Evolutionary conservation across 1,140 invertebrate genomes (phyloP), one percentile per base, ranked within the genome.

Genomic region (Ostrea edulis): DNA sequence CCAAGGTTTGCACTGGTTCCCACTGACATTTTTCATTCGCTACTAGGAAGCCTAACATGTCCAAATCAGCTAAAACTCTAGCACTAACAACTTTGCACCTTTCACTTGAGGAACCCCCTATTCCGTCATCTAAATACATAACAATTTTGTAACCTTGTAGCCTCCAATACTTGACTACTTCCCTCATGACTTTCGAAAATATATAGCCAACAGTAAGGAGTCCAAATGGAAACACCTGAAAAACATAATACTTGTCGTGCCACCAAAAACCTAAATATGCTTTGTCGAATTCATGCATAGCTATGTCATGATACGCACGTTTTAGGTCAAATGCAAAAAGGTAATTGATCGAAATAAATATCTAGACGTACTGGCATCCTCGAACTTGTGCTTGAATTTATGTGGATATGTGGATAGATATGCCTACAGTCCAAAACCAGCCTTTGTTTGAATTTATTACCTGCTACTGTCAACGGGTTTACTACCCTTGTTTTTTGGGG

Each of bases 101-200:
- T 87, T 0, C 5, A 51, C 7, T 54, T 54, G 53, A 54, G 53
- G 54, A 9, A 55, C 54, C 54, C 1, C 54, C 54, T 17, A 55
- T 55, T 17, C 54, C 86, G n/a, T 87, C 89, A 81, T 89, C 89
- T 29, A 89, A 51, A 89, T 85, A 89, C 84, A 89, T 83, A 25
- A 89, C 51, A 2, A 89, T 62, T 68, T 87, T 88, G 20, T 68
- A 20, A 14, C 77, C 84, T 17, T 85, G 8, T 68, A 8, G 17
- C 29, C 84, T 62, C 54, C 35, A 44, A 44, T 44, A 44, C 35
- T 44, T 44, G 5, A 44, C 35, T 2, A 44, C 35, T 44, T 44
- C 35, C 35, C 35, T 44, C 35, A 44, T 44, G 35, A 44, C 35
- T 44, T 44, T 44, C 1, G 52, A 86, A 44, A 85, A 87, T 85